Base-by-base conservation (phyloP, 2,888 invertebrate species). In the Nineta flava region DNA sequence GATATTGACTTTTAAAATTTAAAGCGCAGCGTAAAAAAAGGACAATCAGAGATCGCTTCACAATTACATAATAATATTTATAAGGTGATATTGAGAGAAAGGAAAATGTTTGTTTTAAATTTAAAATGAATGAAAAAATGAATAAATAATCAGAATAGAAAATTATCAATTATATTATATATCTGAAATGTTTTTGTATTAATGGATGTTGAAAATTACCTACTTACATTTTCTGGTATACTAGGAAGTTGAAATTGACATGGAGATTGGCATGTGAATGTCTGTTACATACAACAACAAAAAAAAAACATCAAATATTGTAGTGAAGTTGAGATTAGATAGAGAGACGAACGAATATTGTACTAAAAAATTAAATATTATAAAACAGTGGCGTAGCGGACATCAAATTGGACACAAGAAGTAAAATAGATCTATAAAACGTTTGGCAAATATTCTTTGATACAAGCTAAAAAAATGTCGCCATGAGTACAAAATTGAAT, bases 191-290 rank as follows among this genome's bases (percentile, higher is more conserved):
- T 4, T 13, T 13, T 38, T 38, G n/a, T 38, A 13, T 38, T 38
- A n/a, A 38, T 15, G 38, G 15, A 38, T 13, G n/a, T 42, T 42
- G 26, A 40, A 16, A 31, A 41, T 17, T 38, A 19, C 13, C 15
- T 17, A 77, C 86, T 81, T 70, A 93, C 95, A 76, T 94, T 95
- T 69, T 93, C 88, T 49, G 94, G 94, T 72, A 97, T 92, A 67
- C 87, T 90, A 16, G 96, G 95, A 58, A 97, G 73, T 62, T 83
- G 83, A 58, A 81, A 82, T 60, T 84, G 80, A 64, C 83, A 78
- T 26, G 90, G 90, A 58, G 83, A 79, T 60, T 80, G 80, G 57
- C 83, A 83, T 55, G 76, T 77, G 61, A 93, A 92, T 61, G 79
- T 77, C 81, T 91, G 72, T 56, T 78, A 79, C 56, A 64, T 61